Evolutionary conservation across 2,888 invertebrate species (phyloP).

Genomic region (Chelonus formosanus): DNA sequence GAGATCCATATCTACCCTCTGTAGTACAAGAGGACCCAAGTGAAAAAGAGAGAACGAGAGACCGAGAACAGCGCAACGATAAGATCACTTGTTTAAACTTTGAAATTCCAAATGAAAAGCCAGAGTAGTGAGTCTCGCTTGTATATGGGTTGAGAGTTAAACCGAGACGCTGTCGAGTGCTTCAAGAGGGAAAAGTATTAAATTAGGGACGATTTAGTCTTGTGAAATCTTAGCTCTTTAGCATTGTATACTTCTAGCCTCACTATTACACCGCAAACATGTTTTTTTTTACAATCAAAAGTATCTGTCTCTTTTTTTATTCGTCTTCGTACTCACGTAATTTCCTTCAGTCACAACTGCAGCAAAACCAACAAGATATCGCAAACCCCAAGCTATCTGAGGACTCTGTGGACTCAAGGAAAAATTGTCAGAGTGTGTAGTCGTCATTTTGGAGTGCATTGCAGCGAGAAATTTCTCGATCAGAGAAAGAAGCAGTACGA

Average conservation of each 20-base stretch:
- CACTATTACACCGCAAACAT: background rate
- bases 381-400: background rate
- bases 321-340: background rate
- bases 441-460: conserved; percentile 14
- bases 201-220: conserved; percentile 37
- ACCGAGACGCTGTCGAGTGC: conserved; percentile 7
- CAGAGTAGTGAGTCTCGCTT: conserved; percentile 22
- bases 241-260: conserved; percentile 6
- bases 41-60: conserved; percentile 22
- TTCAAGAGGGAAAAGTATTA: conserved; percentile 27
- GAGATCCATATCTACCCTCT: conserved; percentile 18
- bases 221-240: conserved; percentile 15
- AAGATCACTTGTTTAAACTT: conserved; percentile 51
- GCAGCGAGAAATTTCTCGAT: conserved; percentile 11
- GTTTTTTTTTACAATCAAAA: background rate
- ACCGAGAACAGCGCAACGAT: conserved; percentile 43
- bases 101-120: conserved; percentile 46
- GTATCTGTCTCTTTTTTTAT: background rate
- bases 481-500: conserved; percentile 8
- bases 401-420: background rate
- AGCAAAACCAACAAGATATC: background rate
- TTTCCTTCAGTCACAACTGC: conserved; percentile 4
- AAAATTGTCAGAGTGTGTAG: conserved; percentile 12
- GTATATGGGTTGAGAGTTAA: conserved; percentile 11
- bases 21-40: background rate